phyloP scores from a whole-genome alignment of 2,888 invertebrate genomes.

The Drosophila suboccidentalis region DNA sequence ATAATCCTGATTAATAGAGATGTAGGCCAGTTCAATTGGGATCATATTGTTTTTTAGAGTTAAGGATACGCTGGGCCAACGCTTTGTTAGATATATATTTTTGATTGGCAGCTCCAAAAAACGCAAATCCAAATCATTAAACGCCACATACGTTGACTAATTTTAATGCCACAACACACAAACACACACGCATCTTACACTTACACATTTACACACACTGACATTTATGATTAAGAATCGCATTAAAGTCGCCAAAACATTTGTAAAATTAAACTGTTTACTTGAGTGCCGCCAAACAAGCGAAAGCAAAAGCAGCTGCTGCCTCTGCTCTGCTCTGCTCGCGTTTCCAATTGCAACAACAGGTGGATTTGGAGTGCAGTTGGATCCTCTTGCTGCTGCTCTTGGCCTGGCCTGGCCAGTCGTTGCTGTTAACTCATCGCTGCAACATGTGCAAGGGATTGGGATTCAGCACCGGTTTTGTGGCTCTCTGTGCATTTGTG shows the following conservation, averaged over 20 bases:
- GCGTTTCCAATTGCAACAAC: too few species aligned
- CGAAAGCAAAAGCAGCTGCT: slow-evolving; percentile 40
- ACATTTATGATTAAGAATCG: slow-evolving; percentile 66
- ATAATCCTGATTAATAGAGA: slow-evolving; percentile 7
- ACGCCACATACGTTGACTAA: slow-evolving; percentile 61
- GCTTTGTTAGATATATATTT: slow-evolving; percentile 19
- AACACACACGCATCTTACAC: slow-evolving; percentile 9
- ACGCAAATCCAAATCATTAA: slow-evolving; percentile 17
- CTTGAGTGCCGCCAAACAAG: slow-evolving; percentile 21
- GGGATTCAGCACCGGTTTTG: slow-evolving; percentile 47
- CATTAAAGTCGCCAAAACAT: slow-evolving; percentile 71
- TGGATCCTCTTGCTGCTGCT: too few species aligned
- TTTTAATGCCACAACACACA: slow-evolving; percentile 49
- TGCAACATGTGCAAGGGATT: slow-evolving; percentile 55
- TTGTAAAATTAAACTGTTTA: slow-evolving; percentile 72
- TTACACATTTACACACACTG: not conserved
- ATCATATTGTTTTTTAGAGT: slow-evolving; percentile 20
- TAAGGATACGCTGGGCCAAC: slow-evolving; percentile 23
- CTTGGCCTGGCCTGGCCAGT: slow-evolving; percentile 34
- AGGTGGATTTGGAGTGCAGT: too few species aligned
- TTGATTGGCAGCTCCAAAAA: slow-evolving; percentile 31
- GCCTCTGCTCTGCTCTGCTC: not conserved
- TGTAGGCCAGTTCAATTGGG: slow-evolving; percentile 9
- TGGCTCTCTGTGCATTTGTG: slow-evolving; percentile 59
- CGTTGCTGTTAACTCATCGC: slow-evolving; percentile 17